Evolutionary conservation across 2,113 vertebrate species (phyloP).

Genomic region (Siniperca knerii): DNA sequence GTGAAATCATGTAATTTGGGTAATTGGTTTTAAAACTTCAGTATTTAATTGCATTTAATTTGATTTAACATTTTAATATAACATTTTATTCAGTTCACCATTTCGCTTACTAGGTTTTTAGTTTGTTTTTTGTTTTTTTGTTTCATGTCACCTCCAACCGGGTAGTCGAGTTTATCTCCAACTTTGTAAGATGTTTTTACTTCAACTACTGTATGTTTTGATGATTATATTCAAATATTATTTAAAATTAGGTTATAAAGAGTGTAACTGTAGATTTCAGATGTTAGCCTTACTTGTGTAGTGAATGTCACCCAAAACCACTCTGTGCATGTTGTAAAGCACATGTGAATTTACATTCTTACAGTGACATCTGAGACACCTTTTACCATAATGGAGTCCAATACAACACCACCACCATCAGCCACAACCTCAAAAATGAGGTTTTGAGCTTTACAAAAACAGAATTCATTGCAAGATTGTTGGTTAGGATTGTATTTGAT

Average conservation of each 20-base stretch:
- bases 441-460: not conserved
- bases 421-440: not conserved
- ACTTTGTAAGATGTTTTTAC: not conserved
- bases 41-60: slow-evolving; percentile 40
- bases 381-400: not conserved
- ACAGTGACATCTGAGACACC: not conserved
- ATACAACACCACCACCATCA: too few relatives aligned
- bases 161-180: not conserved
- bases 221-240: not conserved
- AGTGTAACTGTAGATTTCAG: not conserved
- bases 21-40: slow-evolving; percentile 37
- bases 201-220: not conserved
- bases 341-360: not conserved
- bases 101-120: slow-evolving; percentile 19
- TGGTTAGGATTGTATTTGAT: not conserved
- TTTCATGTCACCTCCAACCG: slow-evolving; percentile 9
- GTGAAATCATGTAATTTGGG: slow-evolving; percentile 42
- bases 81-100: slow-evolving; percentile 8
- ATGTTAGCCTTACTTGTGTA: not conserved
- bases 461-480: not conserved
- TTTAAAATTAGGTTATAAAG: not conserved
- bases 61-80: slow-evolving; percentile 22
- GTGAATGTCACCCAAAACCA: not conserved
- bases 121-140: not conserved
- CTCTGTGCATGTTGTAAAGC: not conserved